Evolutionary conservation across 2,888 invertebrate species (phyloP).

Genomic region (Deilephila elpenor): DNA sequence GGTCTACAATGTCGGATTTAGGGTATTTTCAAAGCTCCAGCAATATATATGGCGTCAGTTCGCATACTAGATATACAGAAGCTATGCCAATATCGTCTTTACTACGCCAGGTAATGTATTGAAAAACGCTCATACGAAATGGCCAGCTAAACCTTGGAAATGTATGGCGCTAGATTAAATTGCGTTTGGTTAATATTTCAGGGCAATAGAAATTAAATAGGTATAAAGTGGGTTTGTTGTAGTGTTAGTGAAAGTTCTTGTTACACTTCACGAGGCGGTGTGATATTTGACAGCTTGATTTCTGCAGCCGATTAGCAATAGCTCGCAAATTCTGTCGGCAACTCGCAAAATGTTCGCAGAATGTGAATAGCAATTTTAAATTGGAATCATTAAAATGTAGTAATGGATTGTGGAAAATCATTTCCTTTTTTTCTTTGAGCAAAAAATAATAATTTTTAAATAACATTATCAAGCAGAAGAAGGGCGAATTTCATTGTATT

Average conservation of each 20-base stretch:
- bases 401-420: too few species aligned
- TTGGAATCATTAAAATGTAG: background rate
- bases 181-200: background rate
- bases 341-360: constrained; percentile 25
- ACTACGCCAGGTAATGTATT: constrained; percentile 12
- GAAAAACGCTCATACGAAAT: constrained; percentile 23
- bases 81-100: constrained; percentile 54
- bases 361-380: background rate
- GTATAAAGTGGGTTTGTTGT: background rate
- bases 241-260: constrained; percentile 3
- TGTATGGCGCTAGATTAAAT: background rate
- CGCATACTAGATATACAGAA: constrained; percentile 55
- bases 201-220: constrained; percentile 2
- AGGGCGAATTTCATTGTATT: too few species aligned
- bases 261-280: constrained; percentile 14
- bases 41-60: constrained; percentile 63
- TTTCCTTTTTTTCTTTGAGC: too few species aligned
- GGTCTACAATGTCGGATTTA: constrained; percentile 70
- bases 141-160: background rate
- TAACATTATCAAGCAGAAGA: too few species aligned
- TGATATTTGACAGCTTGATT: constrained; percentile 13
- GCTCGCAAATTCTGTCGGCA: constrained; percentile 23
- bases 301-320: constrained; percentile 26
- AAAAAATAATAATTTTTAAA: too few species aligned
- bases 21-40: constrained; percentile 65